Evolutionary conservation across 2,888 invertebrate genomes (phyloP).

Genomic region (Sturmia bella): DNA sequence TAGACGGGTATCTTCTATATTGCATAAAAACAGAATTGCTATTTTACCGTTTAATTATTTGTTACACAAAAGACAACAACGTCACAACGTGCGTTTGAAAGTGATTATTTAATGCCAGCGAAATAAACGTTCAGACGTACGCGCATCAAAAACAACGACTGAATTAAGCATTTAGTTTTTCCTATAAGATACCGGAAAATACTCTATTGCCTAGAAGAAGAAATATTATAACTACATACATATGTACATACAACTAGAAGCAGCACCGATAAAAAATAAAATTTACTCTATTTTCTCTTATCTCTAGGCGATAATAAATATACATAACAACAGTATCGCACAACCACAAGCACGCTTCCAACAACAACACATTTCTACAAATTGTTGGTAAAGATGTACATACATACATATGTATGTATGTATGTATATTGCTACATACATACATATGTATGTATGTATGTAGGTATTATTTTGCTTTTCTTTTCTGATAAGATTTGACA

Average conservation of each 20-base stretch:
- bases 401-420: too few relatives aligned
- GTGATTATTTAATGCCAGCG: conserved; percentile 28
- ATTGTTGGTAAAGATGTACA: conserved; percentile 12
- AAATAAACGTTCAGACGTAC: conserved; percentile 46
- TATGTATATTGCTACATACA: too few relatives aligned
- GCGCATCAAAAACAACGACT: conserved; percentile 68
- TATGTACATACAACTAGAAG: neutral
- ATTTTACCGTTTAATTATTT: conserved; percentile 24
- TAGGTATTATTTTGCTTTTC: conserved; percentile 19
- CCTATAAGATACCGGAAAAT: conserved; percentile 53
- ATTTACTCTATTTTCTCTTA: conserved; percentile 55
- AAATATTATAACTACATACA: conserved; percentile 6
- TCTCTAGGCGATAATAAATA: conserved; percentile 48
- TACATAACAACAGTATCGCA: conserved; percentile 37
- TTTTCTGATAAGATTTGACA: conserved; percentile 49
- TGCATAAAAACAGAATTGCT: neutral
- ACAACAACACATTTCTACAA: neutral
- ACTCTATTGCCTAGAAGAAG: conserved; percentile 27
- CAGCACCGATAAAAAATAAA: conserved; percentile 14
- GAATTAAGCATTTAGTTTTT: conserved; percentile 75
- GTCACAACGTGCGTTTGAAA: conserved; percentile 8
- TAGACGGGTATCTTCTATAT: conserved; percentile 4
- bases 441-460: too few relatives aligned
- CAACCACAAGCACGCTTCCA: too few relatives aligned
- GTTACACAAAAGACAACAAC: conserved; percentile 16